Base-by-base conservation (phyloP, 2,113 vertebrate species). In the Anguilla japonica region DNA sequence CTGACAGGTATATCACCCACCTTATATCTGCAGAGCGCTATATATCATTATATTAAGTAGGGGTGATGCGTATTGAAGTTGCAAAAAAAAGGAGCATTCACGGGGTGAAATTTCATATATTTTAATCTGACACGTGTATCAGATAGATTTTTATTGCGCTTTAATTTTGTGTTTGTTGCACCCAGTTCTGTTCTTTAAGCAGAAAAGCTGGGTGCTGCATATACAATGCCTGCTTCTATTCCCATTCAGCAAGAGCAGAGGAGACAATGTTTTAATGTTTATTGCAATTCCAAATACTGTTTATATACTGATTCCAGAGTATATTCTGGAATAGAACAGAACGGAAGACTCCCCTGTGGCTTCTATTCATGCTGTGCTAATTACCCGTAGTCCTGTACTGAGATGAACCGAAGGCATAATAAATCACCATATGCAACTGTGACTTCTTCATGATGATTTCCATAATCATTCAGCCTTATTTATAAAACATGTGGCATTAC, bases 81-180 rank as follows among this genome's bases (percentile, higher is more conserved):
- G 71, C n/a, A 34, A 75, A 29, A 67, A 3, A 67, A 67, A 22
- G 13, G 0, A 29, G 26, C 71, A 75, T n/a, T 75, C 71, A 75
- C 71, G 13, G 71, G 71, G n/a, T 34, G 91, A 92, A 93, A 92
- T 93, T 92, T 93, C 88, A 93, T 91, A 89, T 93, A 93, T 93
- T 89, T 93, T 90, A 91, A 91, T 93, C 89, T 93, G 94, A 93
- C 92, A 92, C 91, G 91, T 92, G 92, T 84, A 85, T 83, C 86
- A 90, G 34, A 34, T 63, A 53, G 90, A 87, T 87, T 91, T 91
- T 89, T 90, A 91, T 90, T 92, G 88, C 91, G 87, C 90, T 91
- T 91, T 93, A 88, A 91, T 93, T 93, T 92, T 87, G 89, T 92
- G 88, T 92, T 92, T 92, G 90, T 91, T 88, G 90, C 86, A 41